Conservation (phyloP, 2,888 invertebrate genomes). For the Elysia crispata region DNA sequence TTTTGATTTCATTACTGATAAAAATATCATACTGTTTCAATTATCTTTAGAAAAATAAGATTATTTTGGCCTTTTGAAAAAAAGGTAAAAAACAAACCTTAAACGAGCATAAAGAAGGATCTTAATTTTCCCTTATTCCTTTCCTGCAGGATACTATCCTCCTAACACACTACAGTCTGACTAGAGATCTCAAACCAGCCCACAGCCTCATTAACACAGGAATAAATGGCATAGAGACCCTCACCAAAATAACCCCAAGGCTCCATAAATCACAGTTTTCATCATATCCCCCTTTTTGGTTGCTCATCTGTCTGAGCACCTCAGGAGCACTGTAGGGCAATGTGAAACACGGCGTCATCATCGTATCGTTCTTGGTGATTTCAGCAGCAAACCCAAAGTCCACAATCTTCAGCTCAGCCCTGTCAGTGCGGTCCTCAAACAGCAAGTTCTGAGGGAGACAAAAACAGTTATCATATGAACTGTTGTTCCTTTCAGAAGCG, state of each 20-base stretch:
- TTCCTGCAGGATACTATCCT: too few species aligned
- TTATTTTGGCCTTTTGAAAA: too few species aligned
- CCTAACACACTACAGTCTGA: too few species aligned
- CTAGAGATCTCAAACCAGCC: too few species aligned
- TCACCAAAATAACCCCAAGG: constrained; percentile 92
- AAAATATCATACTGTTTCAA: too few species aligned
- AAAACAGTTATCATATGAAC: constrained; percentile 23
- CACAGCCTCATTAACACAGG: too few species aligned
- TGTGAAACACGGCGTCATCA: constrained; percentile 92
- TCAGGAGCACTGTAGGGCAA: constrained; percentile 97
- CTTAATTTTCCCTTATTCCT: too few species aligned
- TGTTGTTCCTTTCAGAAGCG: too few species aligned
- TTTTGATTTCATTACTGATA: too few species aligned
- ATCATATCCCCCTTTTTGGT: constrained; percentile 82
- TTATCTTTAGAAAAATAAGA: too few species aligned
- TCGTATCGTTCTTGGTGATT: constrained; percentile 74
- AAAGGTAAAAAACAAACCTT: too few species aligned
- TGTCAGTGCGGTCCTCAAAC: constrained; percentile 81
- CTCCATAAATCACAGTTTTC: constrained; percentile 97
- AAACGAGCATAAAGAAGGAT: too few species aligned
- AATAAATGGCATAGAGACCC: constrained; percentile 68
- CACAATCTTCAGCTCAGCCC: constrained; percentile 89
- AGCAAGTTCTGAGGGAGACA: constrained; percentile 82
- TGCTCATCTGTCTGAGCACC: constrained; percentile 84
- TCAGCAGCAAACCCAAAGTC: constrained; percentile 97